Base-by-base conservation (phyloP, 2,888 invertebrate genomes). In the Amiota mariae region DNA sequence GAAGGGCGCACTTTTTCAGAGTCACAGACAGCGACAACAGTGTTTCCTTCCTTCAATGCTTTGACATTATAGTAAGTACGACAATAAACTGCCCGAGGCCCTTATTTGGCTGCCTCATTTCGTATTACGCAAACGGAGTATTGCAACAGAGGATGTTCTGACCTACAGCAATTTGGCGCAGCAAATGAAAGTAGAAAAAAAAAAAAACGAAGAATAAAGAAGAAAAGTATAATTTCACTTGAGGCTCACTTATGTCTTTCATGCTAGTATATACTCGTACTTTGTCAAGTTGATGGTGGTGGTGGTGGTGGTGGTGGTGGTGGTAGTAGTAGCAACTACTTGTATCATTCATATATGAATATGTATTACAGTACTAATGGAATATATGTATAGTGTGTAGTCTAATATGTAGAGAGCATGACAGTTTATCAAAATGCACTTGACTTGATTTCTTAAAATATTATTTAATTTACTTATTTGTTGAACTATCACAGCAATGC, bases 1-100 rank as follows among this genome's bases (percentile, higher is more conserved):
- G n/a, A 9, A 15, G 66, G 48, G 48, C 13, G 20, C 73, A 79
- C 68, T 72, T 51, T 57, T 81, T 85, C 85, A 78, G 84, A 85
- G 86, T 85, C 11, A 36, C 18, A 36, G 36, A 13, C 61, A 49
- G 36, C 71, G 20, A 63, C 71, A 48, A 48, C 73, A 24, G 54
- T 54, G 20, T 82, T 79, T 78, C 81, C 70, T 78, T 78, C 72
- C 76, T 74, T 76, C 72, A 67, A 71, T 67, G 72, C 71, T 76
- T 72, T 70, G 76, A 81, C 72, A 85, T 68, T 68, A 20, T 51
- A 68, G 59, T 51, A 63, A 66, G 66, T 68, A 68, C 8, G 59
- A 59, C 15, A 59, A 18, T 57, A 20, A 59, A 68, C 54, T 6
- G 67, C 67, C 51, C n/a, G 13, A n/a, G 51, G 67, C 67, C 20